Evolutionary conservation across 2,797 vertebrate species (phyloP).

Genomic region (Podargus strigoides): DNA sequence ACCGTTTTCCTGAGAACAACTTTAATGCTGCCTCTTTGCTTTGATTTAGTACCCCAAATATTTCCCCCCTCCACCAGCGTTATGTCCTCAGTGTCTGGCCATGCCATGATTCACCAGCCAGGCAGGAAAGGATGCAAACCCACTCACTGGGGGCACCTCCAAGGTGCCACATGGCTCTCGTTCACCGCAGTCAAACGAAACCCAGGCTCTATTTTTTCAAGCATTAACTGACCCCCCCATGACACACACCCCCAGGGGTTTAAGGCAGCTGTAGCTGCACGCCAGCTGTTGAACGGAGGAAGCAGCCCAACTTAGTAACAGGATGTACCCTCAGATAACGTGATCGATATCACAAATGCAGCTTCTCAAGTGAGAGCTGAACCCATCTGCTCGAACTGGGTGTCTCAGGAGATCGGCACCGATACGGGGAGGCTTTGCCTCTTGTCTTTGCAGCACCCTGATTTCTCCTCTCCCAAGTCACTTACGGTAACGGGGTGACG

Average conservation of each 20-base stretch:
- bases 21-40: not conserved
- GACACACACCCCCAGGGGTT: not conserved
- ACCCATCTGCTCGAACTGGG: not conserved
- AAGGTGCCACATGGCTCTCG: accelerated
- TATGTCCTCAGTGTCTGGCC: accelerated
- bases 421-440: not conserved
- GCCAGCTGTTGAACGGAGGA: conserved; percentile 37
- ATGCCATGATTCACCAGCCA: accelerated
- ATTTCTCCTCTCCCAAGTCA: not conserved
- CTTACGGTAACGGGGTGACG: not conserved
- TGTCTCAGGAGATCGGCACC: conserved; percentile 1
- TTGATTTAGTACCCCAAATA: not conserved
- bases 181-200: accelerated
- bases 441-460: not conserved
- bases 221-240: no score
- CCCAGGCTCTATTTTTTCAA: accelerated
- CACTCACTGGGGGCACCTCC: not conserved
- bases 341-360: conserved; percentile 56
- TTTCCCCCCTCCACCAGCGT: no score
- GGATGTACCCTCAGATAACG: conserved; percentile 62
- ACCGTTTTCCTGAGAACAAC: not conserved
- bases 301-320: conserved; percentile 54
- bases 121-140: not conserved
- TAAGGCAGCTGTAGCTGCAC: conserved; percentile 18
- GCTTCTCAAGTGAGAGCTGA: not conserved